phyloP scores from a whole-genome alignment of 2,888 invertebrate genomes.

The Hermodice carunculata region DNA sequence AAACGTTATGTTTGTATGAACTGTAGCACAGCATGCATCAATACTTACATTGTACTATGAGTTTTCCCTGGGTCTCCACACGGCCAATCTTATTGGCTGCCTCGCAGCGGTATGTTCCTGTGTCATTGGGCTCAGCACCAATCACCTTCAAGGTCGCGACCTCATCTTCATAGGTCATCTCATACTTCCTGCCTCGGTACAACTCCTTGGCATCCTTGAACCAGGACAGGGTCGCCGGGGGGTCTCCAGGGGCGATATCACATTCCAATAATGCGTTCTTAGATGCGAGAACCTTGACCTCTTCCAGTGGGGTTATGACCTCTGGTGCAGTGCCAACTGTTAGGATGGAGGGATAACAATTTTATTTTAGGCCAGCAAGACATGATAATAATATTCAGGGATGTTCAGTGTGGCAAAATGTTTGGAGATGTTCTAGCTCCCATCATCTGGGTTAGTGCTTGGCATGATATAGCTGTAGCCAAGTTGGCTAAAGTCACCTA shows the following conservation, averaged over 20 bases:
- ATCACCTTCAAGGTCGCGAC: constrained; percentile 76
- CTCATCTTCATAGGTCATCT: constrained; percentile 56
- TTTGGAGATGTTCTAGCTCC: no score
- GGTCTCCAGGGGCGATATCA: constrained; percentile 61
- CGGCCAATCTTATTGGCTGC: constrained; percentile 64
- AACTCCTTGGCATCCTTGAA: constrained; percentile 63
- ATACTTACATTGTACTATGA: constrained; percentile 63
- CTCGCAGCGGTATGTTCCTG: constrained; percentile 62
- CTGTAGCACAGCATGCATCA: no score
- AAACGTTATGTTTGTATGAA: no score
- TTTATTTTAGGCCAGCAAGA: no score
- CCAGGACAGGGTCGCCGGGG: constrained; percentile 58
- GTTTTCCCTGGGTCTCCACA: constrained; percentile 61
- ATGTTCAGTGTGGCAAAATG: no score
- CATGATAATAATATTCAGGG: no score
- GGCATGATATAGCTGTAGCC: no score
- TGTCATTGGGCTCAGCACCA: constrained; percentile 60
- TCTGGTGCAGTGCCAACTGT: constrained; percentile 60
- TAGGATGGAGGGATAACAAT: no score
- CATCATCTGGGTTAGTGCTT: no score
- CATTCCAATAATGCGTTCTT: constrained; percentile 35
- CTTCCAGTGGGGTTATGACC: constrained; percentile 38
- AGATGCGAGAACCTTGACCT: constrained; percentile 35
- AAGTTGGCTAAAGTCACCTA: no score
- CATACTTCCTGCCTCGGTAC: constrained; percentile 58